phyloP scores from a whole-genome alignment of 2,113 vertebrate species.

The Laticauda colubrina region DNA sequence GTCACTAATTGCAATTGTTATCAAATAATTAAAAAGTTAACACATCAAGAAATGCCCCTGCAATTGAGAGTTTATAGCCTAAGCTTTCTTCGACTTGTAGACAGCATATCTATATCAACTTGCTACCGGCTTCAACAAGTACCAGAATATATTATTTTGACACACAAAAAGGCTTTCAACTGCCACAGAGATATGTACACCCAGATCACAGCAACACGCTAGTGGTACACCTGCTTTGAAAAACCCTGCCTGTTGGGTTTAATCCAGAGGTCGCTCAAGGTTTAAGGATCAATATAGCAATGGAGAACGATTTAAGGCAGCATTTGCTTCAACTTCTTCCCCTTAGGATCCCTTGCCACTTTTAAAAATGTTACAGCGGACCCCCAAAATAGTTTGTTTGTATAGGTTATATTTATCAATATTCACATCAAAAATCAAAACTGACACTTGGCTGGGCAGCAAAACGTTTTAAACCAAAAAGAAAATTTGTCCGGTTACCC shows the following conservation, averaged over 20 bases:
- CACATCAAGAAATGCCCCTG: neutral
- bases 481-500: neutral
- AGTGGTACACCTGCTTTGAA: neutral
- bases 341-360: neutral
- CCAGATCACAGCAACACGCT: neutral
- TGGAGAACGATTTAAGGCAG: neutral
- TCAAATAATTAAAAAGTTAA: neutral
- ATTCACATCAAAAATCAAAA: neutral
- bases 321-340: neutral
- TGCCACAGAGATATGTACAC: neutral
- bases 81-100: neutral
- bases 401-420: neutral
- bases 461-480: neutral
- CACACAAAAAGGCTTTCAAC: neutral
- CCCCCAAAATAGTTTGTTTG: neutral
- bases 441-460: neutral
- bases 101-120: neutral
- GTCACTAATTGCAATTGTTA: neutral
- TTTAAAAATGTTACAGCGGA: neutral
- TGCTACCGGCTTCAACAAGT: neutral
- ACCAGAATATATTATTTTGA: neutral
- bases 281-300: neutral
- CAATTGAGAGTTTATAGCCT: neutral
- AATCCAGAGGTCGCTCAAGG: neutral
- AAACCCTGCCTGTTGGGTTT: neutral